Conservation (phyloP, 2,888 invertebrate species). For the Caenorhabditis sp. region DNA sequence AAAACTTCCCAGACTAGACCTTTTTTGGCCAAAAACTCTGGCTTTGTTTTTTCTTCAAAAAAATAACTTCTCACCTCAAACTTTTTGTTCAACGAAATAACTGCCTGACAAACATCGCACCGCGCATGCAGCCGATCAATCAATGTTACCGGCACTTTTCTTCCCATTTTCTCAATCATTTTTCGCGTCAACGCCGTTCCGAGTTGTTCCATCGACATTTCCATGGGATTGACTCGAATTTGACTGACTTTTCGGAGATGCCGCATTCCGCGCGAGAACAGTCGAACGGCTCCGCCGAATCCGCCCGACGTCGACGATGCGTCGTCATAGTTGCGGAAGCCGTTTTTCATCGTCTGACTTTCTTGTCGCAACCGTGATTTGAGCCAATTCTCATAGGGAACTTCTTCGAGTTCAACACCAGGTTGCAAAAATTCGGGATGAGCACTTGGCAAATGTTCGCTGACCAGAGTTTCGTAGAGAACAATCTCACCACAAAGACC, state of each 20-base stretch:
- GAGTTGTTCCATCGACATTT: conserved; percentile 63
- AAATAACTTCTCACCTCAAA: conserved; percentile 58
- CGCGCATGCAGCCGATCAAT: conserved; percentile 69
- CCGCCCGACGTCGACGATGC: conserved; percentile 10
- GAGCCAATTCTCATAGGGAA: conserved; percentile 65
- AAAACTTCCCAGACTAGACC: no score
- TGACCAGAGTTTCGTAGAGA: conserved; percentile 59
- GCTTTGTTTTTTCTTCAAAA: no score
- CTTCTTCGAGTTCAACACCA: conserved; percentile 64
- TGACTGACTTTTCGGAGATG: conserved; percentile 48
- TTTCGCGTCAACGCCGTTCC: conserved; percentile 64
- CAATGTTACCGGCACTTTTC: conserved; percentile 66
- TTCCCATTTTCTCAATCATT: conserved; percentile 69
- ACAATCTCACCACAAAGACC: conserved; percentile 69
- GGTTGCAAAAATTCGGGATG: conserved; percentile 59
- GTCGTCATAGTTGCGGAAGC: conserved; percentile 43
- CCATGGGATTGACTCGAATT: conserved; percentile 66
- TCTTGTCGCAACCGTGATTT: conserved; percentile 54
- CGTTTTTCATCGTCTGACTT: conserved; percentile 49
- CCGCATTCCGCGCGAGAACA: conserved; percentile 16
- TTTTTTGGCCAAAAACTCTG: no score
- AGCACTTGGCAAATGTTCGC: conserved; percentile 60
- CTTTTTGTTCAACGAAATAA: conserved; percentile 69
- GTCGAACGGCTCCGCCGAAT: conserved; percentile 18
- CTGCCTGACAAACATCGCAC: conserved; percentile 66